Base-by-base conservation (phyloP, 2,888 invertebrate genomes). In the Molorchus minor region DNA sequence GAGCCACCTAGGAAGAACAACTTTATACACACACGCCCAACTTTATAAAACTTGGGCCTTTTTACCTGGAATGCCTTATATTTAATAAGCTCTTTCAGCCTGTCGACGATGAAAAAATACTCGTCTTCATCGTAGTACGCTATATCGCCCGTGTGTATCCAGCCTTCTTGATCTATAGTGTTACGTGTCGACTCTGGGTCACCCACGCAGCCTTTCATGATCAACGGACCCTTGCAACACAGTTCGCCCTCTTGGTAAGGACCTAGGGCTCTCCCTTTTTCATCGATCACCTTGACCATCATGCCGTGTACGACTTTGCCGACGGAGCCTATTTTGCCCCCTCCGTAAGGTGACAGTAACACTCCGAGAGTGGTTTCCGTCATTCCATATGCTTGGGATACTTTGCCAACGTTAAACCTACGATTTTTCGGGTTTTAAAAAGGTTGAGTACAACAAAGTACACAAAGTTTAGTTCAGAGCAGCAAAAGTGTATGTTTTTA, bases 71-170 rank as follows among this genome's bases (percentile, higher is more conserved):
- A 92, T 33, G 90, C 94, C 79, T 95, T 95, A 76, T 93, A 94
- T 79, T 96, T 96, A 72, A 96, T 96, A 21, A 96, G 86, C 77
- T 96, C 95, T 78, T 96, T 96, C 19, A 95, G 82, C 62, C 96
- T 83, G 78, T 95, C 96, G 1, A 94, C 92, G 64, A 96, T 88
- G 74, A 86, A 94, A 80, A 94, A 92, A 78, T 85, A 89, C 1
- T 88, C 89, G 15, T 94, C 88, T 0, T 86, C 79, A 74, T 95
- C 93, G 70, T 88, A 93, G 77, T 91, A 93, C 0, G 90, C 95
- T 64, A 96, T 84, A 78, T 96, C 96, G 0, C 95, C 95, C 17
- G 91, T 88, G 71, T 89, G 87, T 13, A 92, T 78, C 87, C 88
- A 96, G 0, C 93, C 93, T 47, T 93, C 89, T 13, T 79, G 75